These are phyloP conservation scores for Cantharis rustica DNA, from an alignment of 2,888 invertebrate genomes.

Conservation along the genomic window DNA sequence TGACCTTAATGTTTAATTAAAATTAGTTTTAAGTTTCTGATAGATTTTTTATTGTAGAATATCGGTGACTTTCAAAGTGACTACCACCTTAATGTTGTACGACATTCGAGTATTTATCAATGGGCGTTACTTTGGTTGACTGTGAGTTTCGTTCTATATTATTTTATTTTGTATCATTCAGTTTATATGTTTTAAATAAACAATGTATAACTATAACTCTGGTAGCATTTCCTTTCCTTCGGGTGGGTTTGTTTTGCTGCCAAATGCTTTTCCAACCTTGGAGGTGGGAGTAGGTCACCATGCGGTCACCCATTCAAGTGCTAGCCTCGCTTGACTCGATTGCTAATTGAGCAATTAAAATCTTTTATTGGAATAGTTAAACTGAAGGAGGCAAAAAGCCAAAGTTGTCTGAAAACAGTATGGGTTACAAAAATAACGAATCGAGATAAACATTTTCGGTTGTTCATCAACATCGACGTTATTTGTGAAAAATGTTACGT, in stretches of 20 bases:
- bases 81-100: neutral
- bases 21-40: neutral
- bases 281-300: too few relatives aligned
- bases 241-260: too few relatives aligned
- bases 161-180: neutral
- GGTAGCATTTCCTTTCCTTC: too few relatives aligned
- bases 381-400: neutral
- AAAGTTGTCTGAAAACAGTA: neutral
- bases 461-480: neutral
- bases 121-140: neutral
- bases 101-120: neutral
- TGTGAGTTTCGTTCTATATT: neutral
- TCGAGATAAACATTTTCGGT: neutral
- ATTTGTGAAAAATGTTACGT: neutral
- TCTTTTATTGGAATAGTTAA: neutral
- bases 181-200: neutral
- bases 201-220: too few relatives aligned
- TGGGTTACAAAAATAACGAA: neutral
- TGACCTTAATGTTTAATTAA: neutral
- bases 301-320: too few relatives aligned
- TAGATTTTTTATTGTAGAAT: neutral
- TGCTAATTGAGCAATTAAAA: neutral
- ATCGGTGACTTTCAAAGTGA: neutral
- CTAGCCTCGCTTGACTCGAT: too few relatives aligned
- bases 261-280: too few relatives aligned